Conservation (phyloP, 2,888 invertebrate species). For the Lepidonotus clava region DNA sequence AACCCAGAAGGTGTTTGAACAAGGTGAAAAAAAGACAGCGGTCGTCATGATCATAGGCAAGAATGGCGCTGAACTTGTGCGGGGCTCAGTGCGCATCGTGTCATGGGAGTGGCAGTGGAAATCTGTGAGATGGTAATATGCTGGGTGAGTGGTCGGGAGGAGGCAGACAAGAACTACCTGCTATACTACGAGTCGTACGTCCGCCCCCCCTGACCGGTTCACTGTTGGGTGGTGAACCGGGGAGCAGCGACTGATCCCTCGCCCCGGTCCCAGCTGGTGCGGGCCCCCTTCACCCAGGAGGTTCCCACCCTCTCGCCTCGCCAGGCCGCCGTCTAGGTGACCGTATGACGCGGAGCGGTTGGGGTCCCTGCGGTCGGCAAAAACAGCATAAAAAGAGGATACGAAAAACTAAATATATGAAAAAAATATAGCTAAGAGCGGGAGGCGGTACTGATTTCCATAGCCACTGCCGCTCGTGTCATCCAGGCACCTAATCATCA, state of each 20-base stretch:
- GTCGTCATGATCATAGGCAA: too few species aligned
- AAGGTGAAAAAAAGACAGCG: too few species aligned
- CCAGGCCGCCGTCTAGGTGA: background rate
- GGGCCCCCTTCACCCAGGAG: too few species aligned
- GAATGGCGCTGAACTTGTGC: background rate
- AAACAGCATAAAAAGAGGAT: too few species aligned
- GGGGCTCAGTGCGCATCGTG: background rate
- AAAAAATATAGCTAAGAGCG: too few species aligned
- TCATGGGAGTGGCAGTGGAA: background rate
- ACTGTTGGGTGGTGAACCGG: background rate
- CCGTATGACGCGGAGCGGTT: too few species aligned
- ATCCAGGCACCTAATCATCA: conserved; percentile 16
- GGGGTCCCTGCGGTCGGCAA: too few species aligned
- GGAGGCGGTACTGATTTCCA: background rate
- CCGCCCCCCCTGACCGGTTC: background rate
- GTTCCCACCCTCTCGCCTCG: too few species aligned
- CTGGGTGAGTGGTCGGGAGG: background rate
- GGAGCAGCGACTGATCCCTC: background rate
- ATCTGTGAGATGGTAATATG: background rate
- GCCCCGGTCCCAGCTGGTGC: background rate
- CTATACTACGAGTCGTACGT: background rate
- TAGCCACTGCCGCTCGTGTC: background rate
- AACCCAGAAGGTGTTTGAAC: background rate
- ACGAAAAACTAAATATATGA: too few species aligned
- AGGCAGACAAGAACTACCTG: background rate